A percentile compares a stretch with the other conserved stretches of the same genome.
Evolutionary conservation across 1,140 invertebrate genomes (phyloP).

Genomic region (Ctenoplectra terminalis): DNA sequence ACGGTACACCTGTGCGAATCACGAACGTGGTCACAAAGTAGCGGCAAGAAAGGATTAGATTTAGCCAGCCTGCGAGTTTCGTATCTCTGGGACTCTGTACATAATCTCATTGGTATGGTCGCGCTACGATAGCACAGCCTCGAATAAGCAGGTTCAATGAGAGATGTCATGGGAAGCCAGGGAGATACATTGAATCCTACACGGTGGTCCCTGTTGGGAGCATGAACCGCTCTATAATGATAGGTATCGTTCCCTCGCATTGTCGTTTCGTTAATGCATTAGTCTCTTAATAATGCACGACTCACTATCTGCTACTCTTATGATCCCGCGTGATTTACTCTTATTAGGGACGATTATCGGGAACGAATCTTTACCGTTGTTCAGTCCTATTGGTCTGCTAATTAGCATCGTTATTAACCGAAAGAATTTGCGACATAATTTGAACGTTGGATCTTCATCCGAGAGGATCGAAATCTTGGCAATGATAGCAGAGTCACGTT

Average conservation of each 20-base stretch:
- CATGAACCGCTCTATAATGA: constrained; percentile 32
- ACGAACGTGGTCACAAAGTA: background rate
- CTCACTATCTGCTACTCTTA: background rate
- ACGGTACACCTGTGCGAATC: constrained; percentile 1
- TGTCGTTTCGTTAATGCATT: constrained; percentile 28
- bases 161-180: constrained; percentile 49
- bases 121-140: background rate
- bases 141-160: constrained; percentile 54
- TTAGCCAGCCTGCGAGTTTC: constrained; percentile 8
- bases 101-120: constrained; percentile 10
- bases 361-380: background rate
- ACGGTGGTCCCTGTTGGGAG: constrained; percentile 34
- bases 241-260: constrained; percentile 32
- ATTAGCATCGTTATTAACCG: background rate
- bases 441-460: background rate
- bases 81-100: background rate
- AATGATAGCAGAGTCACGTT: background rate
- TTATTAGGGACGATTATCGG: constrained; percentile 1
- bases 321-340: constrained; percentile 19
- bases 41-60: constrained; percentile 6
- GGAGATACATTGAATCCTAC: constrained; percentile 35
- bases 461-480: no score
- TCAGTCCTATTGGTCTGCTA: no score
- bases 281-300: constrained; percentile 24
- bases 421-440: background rate